These are phyloP conservation scores for Unio pictorum DNA, from an alignment of 2,888 invertebrate genomes.

Conservation along the genomic window DNA sequence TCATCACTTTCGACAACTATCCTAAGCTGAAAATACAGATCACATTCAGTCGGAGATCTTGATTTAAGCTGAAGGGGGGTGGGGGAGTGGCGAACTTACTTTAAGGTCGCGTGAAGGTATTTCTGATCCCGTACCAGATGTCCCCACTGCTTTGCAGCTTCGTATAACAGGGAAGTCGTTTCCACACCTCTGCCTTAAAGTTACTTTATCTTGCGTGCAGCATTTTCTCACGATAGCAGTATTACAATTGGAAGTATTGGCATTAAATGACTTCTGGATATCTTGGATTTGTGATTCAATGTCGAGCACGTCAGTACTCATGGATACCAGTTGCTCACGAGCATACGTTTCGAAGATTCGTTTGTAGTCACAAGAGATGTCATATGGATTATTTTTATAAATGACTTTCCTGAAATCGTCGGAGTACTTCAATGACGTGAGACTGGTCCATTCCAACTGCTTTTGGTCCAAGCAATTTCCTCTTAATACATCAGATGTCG, in stretches of 20 bases:
- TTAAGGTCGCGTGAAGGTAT: too few species aligned
- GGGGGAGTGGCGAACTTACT: too few species aligned
- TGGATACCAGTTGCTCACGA: constrained; percentile 24
- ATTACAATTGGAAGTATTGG: constrained; percentile 4
- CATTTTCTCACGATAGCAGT: not conserved
- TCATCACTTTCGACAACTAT: too few species aligned
- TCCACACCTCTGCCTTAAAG: not conserved
- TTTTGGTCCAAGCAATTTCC: too few species aligned
- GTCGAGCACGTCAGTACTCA: constrained; percentile 11
- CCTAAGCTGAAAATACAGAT: too few species aligned
- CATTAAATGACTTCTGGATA: not conserved
- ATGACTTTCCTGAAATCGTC: constrained; percentile 42
- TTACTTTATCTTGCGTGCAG: constrained; percentile 15
- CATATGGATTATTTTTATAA: constrained; percentile 40
- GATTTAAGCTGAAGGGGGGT: too few species aligned
- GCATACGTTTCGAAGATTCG: constrained; percentile 46
- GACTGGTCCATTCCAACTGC: too few species aligned
- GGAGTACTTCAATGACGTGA: constrained; percentile 19
- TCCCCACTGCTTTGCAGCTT: too few species aligned
- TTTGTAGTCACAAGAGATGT: constrained; percentile 46
- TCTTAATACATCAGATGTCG: too few species aligned
- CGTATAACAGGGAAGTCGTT: not conserved
- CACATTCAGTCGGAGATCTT: too few species aligned
- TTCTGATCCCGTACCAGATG: too few species aligned
- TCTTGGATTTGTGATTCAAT: not conserved